Percentiles rank a stretch among this genome's conserved stretches.
phyloP scores from a whole-genome alignment of 2,113 vertebrate species.

The Castor canadensis region DNA sequence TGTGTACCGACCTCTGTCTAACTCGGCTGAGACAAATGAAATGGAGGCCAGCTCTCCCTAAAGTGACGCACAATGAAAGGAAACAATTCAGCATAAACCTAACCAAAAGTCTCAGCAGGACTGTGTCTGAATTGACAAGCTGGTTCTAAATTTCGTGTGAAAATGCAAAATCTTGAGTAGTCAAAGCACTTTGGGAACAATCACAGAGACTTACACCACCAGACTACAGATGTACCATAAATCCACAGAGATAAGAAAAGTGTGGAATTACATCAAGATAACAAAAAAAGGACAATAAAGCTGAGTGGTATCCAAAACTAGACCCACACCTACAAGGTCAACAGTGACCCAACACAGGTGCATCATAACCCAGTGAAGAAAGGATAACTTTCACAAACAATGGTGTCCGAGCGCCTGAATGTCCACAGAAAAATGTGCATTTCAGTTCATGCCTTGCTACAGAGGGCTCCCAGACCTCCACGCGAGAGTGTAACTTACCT shows the following conservation, averaged over 20 bases:
- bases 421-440: too few relatives aligned
- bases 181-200: too few relatives aligned
- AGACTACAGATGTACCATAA: too few relatives aligned
- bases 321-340: neutral
- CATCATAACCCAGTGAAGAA: too few relatives aligned
- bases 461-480: too few relatives aligned
- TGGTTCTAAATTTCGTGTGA: neutral
- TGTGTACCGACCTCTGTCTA: neutral
- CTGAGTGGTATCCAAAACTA: too few relatives aligned
- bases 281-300: neutral
- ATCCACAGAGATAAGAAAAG: neutral
- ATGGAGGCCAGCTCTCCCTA: neutral
- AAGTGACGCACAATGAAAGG: neutral
- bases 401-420: neutral
- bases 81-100: neutral
- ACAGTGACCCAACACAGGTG: neutral
- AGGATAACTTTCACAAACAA: too few relatives aligned
- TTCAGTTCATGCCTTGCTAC: too few relatives aligned
- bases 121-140: rapidly evolving
- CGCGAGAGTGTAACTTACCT: too few relatives aligned
- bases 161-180: neutral
- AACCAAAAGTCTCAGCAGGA: neutral
- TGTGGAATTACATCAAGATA: too few relatives aligned
- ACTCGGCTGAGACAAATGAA: neutral
- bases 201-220: neutral